Percentiles rank a stretch among this genome's conserved stretches.
phyloP scores from a whole-genome alignment of 2,113 vertebrate species.

The Oxyruncus cristatus region DNA sequence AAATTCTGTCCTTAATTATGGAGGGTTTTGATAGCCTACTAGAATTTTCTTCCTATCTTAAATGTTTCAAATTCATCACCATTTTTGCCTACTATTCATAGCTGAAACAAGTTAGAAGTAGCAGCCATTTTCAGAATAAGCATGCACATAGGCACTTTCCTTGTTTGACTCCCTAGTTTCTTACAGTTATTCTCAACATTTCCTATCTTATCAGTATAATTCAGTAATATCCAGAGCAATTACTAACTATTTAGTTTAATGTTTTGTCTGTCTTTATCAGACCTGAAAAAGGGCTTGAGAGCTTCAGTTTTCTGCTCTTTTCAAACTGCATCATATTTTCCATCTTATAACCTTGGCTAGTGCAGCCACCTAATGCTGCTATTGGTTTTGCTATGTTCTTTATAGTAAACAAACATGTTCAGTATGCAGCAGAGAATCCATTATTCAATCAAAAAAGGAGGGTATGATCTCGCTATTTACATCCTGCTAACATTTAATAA shows the following conservation, averaged over 20 bases:
- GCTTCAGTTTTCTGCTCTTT: background rate
- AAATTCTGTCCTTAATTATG: background rate
- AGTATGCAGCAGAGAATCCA: background rate
- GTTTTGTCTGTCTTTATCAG: background rate
- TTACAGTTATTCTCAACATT: background rate
- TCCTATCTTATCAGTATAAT: background rate
- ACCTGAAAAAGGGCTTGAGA: background rate
- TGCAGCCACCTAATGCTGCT: background rate
- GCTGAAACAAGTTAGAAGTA: background rate
- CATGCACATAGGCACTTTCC: background rate
- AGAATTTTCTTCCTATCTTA: background rate
- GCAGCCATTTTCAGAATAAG: background rate
- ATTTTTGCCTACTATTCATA: background rate
- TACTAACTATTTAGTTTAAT: background rate
- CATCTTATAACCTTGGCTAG: background rate
- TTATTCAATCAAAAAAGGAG: background rate
- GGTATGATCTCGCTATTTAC: background rate
- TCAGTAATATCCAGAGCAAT: background rate
- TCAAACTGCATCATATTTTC: background rate
- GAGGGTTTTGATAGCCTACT: fast-evolving
- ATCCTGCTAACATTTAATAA: background rate
- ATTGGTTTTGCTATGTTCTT: background rate
- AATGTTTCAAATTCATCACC: background rate
- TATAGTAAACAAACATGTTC: background rate
- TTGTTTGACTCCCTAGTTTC: background rate